phyloP scores from a whole-genome alignment of 2,888 invertebrate genomes.

The Eristalinus sepulchralis region DNA sequence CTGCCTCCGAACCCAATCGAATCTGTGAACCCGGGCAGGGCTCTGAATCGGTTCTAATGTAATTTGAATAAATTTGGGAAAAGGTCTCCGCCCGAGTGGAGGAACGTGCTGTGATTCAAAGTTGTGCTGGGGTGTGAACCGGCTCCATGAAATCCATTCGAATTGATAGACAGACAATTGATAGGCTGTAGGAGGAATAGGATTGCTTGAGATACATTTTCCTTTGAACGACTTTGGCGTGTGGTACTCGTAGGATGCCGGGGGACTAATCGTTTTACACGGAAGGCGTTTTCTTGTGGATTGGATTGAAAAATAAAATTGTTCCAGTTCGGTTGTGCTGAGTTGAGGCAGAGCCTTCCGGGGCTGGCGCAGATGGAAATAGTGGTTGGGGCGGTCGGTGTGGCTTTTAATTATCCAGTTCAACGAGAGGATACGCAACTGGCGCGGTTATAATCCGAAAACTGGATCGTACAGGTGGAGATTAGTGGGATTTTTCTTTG shows the following conservation, averaged over 20 bases:
- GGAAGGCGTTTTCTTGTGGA: neutral
- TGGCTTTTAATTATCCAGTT: neutral
- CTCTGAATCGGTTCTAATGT: slow-evolving; percentile 11
- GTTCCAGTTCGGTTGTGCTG: slow-evolving; percentile 29
- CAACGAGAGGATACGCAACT: neutral
- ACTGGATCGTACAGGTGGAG: neutral
- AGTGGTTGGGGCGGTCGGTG: neutral
- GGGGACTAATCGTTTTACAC: neutral
- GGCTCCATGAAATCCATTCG: neutral
- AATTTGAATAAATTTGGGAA: slow-evolving; percentile 31
- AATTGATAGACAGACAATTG: neutral
- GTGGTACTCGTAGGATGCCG: neutral
- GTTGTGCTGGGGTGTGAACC: neutral
- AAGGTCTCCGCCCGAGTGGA: neutral
- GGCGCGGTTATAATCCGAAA: neutral
- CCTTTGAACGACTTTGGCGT: neutral
- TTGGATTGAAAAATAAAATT: neutral
- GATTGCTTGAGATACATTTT: neutral
- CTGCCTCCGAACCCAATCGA: neutral
- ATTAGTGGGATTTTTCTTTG: neutral
- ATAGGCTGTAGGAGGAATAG: neutral
- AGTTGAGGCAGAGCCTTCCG: slow-evolving; percentile 7
- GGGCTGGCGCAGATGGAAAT: slow-evolving; percentile 5
- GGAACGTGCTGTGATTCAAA: neutral
- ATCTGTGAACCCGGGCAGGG: neutral